phyloP scores from a whole-genome alignment of 2,797 vertebrate species.

The Crocidura indochinensis region DNA sequence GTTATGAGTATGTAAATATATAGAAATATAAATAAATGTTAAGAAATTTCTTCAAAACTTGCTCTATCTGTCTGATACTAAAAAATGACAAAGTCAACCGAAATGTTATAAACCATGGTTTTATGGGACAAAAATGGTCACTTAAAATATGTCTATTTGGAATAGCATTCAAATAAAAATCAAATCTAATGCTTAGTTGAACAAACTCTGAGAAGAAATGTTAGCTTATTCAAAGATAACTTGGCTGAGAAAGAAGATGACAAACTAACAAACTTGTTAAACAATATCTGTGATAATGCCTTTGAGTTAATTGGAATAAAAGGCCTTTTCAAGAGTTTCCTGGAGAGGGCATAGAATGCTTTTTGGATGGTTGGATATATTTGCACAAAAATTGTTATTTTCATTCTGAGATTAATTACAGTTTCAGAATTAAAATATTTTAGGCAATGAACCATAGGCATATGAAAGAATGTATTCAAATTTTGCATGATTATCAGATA shows the following conservation, averaged over 20 bases:
- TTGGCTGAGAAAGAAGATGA: not conserved
- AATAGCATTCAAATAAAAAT: constrained; percentile 5
- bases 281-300: not conserved
- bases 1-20: constrained; percentile 4
- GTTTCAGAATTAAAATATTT: constrained; percentile 26
- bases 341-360: not conserved
- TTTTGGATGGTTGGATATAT: constrained; percentile 10
- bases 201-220: not conserved
- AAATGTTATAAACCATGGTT: not conserved
- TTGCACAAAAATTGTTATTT: constrained; percentile 42
- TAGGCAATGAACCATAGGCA: not conserved
- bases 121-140: not conserved
- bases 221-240: not conserved
- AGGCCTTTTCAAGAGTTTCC: not conserved
- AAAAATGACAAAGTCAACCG: not conserved
- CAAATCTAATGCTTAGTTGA: not conserved
- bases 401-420: constrained; percentile 15
- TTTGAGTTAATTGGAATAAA: not conserved
- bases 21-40: constrained; percentile 37
- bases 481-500: not conserved
- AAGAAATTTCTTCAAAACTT: constrained; percentile 36
- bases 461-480: not conserved
- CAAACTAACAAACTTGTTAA: not conserved
- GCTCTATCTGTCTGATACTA: constrained; percentile 44
- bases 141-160: not conserved